Percentiles rank a stretch among this genome's conserved stretches.
These are phyloP conservation scores for Enteromius trimaculatus DNA, from an alignment of 2,797 vertebrate species.

Conservation along the genomic window DNA sequence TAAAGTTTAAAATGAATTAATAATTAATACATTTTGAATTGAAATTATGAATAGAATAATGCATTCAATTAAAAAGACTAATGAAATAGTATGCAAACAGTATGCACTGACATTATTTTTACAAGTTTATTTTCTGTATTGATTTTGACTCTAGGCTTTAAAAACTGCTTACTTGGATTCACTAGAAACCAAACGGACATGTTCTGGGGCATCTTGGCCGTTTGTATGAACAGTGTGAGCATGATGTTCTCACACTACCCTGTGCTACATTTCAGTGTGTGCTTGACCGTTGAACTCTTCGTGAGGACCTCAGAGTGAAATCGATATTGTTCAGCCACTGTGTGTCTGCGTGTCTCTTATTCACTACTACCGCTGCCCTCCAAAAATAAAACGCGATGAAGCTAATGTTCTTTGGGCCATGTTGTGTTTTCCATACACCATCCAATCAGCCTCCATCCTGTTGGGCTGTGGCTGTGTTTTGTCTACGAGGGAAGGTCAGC, in stretches of 20 bases:
- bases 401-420: constrained; percentile 65
- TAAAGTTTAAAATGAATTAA: neutral
- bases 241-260: neutral
- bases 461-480: constrained; percentile 81
- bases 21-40: neutral
- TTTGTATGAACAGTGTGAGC: neutral
- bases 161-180: neutral
- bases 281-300: constrained; percentile 30
- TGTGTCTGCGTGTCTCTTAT: neutral
- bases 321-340: constrained; percentile 23
- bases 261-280: constrained; percentile 10
- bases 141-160: neutral
- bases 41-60: neutral
- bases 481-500: constrained; percentile 88
- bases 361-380: neutral
- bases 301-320: constrained; percentile 6
- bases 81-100: no score
- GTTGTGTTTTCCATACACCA: constrained; percentile 77
- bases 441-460: constrained; percentile 74
- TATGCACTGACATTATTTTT: neutral
- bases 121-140: neutral
- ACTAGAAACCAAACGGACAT: no score
- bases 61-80: neutral
- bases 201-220: neutral
- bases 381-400: constrained; percentile 24